phyloP scores from a whole-genome alignment of 2,797 vertebrate species.

The Otus scops region DNA sequence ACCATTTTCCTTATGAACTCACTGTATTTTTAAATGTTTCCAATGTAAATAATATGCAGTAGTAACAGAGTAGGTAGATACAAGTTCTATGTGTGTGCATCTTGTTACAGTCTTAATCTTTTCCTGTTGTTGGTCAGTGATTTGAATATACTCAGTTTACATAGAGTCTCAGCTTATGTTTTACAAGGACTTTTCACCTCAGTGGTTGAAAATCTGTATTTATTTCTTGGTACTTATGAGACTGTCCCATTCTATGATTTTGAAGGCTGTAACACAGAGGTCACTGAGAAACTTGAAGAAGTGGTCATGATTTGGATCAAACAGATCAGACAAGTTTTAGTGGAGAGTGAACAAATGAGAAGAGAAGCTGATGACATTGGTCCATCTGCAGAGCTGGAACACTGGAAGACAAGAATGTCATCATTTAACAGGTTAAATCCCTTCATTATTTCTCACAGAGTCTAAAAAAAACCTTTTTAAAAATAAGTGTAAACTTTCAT shows the following conservation, averaged over 20 bases:
- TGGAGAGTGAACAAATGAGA: constrained; percentile 83
- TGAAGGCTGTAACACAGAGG: constrained; percentile 78
- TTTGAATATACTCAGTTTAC: not conserved
- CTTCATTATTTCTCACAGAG: not conserved
- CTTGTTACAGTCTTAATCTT: not conserved
- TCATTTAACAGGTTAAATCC: constrained; percentile 80
- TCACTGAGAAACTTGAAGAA: constrained; percentile 79
- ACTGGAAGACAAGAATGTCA: constrained; percentile 84
- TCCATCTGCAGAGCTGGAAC: constrained; percentile 81
- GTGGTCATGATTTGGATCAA: constrained; percentile 76
- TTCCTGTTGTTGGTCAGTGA: not conserved
- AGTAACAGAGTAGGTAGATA: not conserved
- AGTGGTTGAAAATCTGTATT: not conserved
- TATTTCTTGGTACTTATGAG: not conserved
- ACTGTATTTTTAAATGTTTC: not conserved
- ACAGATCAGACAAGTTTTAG: constrained; percentile 82
- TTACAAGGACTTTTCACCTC: not conserved
- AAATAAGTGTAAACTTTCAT: not conserved
- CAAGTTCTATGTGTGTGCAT: not conserved
- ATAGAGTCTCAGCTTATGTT: not conserved
- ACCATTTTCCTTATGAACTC: not conserved
- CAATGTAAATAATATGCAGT: not conserved
- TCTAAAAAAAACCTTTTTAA: not conserved
- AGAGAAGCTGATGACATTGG: constrained; percentile 83
- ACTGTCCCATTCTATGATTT: not conserved